phyloP scores from a whole-genome alignment of 2,797 vertebrate species.

The Furcifer pardalis region DNA sequence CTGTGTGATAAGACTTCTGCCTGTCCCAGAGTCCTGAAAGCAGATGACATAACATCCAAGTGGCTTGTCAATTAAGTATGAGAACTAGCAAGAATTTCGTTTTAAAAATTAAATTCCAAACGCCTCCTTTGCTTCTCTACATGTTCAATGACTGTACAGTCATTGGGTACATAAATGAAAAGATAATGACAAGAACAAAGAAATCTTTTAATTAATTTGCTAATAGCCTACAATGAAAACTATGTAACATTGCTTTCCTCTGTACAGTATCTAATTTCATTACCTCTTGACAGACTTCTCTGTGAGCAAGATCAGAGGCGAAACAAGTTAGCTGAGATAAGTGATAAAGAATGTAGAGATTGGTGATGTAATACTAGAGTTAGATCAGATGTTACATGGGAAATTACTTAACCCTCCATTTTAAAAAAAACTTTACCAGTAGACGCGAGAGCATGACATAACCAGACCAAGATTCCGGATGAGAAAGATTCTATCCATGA shows the following conservation, averaged over 20 bases:
- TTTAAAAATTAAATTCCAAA: neutral
- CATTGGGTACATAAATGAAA: neutral
- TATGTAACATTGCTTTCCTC: constrained; percentile 1
- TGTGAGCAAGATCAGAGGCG: constrained; percentile 7
- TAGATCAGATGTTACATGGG: neutral
- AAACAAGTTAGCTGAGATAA: constrained; percentile 27
- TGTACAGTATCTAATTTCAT: constrained; percentile 12
- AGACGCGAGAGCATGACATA: neutral
- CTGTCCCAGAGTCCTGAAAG: neutral
- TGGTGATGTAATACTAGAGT: constrained; percentile 3
- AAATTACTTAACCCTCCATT: neutral
- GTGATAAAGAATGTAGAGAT: constrained; percentile 1
- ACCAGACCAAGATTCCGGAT: neutral
- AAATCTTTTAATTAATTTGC: constrained; percentile 28
- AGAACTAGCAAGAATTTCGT: neutral
- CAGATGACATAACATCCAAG: neutral
- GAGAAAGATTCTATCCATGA: neutral
- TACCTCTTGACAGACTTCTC: constrained; percentile 33
- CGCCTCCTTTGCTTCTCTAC: neutral
- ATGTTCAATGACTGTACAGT: neutral
- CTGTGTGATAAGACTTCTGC: neutral
- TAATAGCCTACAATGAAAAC: constrained; percentile 36
- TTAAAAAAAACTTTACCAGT: neutral
- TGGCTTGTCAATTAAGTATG: neutral
- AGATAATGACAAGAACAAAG: neutral